phyloP scores from a whole-genome alignment of 2,113 vertebrate species.

The Gallinago jamesoni region DNA sequence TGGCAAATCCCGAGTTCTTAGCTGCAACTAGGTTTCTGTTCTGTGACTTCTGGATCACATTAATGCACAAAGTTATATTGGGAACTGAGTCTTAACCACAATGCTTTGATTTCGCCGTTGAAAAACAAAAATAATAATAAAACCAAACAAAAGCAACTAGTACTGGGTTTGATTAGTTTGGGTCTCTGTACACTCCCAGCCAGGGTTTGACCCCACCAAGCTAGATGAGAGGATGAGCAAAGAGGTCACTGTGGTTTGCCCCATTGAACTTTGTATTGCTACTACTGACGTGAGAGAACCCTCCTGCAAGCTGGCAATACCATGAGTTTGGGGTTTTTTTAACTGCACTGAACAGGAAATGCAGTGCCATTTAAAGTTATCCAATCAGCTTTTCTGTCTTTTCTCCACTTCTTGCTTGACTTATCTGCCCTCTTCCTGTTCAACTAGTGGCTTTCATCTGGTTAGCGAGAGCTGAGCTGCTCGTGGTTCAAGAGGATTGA shows the following conservation, averaged over 20 bases:
- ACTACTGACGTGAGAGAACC: neutral
- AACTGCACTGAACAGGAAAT: neutral
- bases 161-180: neutral
- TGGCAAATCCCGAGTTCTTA: neutral
- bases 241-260: neutral
- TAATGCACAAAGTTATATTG: neutral
- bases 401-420: neutral
- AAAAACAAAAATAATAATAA: neutral
- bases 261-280: neutral
- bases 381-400: neutral
- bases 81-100: neutral
- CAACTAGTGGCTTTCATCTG: neutral
- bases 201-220: neutral
- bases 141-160: neutral
- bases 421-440: constrained; percentile 7
- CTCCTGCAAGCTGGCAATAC: neutral
- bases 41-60: neutral
- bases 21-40: neutral
- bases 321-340: neutral
- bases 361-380: neutral
- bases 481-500: neutral
- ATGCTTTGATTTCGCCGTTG: neutral
- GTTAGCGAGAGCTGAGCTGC: neutral
- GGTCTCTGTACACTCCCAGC: neutral
- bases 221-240: neutral